These are phyloP conservation scores for Neuroterus valhalla DNA, from an alignment of 1,140 invertebrate species.

Conservation along the genomic window DNA sequence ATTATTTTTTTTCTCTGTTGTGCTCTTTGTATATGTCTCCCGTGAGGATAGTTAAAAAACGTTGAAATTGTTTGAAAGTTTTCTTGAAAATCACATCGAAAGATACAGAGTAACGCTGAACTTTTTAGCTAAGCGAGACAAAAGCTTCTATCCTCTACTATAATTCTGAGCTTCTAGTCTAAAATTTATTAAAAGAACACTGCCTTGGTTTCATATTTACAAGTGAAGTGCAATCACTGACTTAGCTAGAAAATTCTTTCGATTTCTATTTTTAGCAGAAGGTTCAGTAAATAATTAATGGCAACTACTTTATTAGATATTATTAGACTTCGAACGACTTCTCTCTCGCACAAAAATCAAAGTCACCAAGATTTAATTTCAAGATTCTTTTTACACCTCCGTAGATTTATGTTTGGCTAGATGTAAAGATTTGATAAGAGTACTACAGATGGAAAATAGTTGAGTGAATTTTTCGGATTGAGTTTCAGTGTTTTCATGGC, in stretches of 20 bases:
- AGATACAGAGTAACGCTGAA: slow-evolving; percentile 25
- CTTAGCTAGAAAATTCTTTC: slow-evolving; percentile 12
- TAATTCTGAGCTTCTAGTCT: slow-evolving; percentile 38
- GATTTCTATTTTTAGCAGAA: background rate
- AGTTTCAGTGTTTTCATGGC: background rate
- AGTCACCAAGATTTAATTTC: background rate
- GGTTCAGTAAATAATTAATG: slow-evolving; percentile 2
- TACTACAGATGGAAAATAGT: background rate
- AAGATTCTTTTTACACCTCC: background rate
- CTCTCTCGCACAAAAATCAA: slow-evolving; percentile 21
- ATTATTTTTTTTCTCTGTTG: slow-evolving; percentile 7
- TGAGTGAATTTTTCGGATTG: background rate
- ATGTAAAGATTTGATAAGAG: background rate
- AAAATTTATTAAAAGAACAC: slow-evolving; percentile 27
- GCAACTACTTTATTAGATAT: slow-evolving; percentile 20
- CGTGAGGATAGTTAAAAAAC: slow-evolving; percentile 27
- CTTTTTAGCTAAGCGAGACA: slow-evolving; percentile 28
- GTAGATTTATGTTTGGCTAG: too few relatives aligned
- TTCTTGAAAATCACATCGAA: slow-evolving; percentile 31
- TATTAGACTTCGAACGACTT: slow-evolving; percentile 17
- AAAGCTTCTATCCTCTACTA: slow-evolving; percentile 33
- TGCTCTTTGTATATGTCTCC: slow-evolving; percentile 23
- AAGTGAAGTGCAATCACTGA: slow-evolving; percentile 22
- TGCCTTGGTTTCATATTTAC: slow-evolving; percentile 29
- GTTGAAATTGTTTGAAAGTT: slow-evolving; percentile 26